Percentiles rank a stretch among this genome's conserved stretches.
phyloP scores from a whole-genome alignment of 2,113 vertebrate species.

The Limanda limanda region DNA sequence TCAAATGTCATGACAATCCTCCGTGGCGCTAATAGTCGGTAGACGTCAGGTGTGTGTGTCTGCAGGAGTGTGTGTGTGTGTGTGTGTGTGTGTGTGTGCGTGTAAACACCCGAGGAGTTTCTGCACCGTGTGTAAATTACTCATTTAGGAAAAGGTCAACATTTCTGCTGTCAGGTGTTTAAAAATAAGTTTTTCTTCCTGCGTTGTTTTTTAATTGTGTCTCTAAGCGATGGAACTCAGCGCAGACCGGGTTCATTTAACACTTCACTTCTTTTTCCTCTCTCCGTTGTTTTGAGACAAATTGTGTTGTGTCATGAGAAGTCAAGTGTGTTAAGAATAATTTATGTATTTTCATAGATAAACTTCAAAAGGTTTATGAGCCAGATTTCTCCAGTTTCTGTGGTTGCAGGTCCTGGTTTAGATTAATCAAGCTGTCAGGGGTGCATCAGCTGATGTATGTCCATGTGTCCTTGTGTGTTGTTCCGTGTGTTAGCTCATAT shows the following conservation, averaged over 20 bases:
- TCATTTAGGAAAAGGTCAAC: constrained; percentile 74
- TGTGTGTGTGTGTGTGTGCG: background rate
- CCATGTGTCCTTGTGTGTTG: background rate
- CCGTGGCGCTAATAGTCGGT: constrained; percentile 56
- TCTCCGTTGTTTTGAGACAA: too few relatives aligned
- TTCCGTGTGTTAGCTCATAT: constrained; percentile 7
- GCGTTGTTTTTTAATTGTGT: constrained; percentile 63
- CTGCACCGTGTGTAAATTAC: constrained; percentile 43
- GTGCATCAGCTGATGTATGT: constrained; percentile 14
- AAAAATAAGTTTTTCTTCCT: background rate
- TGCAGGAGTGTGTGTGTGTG: background rate
- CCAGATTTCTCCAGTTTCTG: background rate
- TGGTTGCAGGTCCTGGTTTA: background rate
- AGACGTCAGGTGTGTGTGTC: constrained; percentile 28
- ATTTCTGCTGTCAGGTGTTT: constrained; percentile 37
- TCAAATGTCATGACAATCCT: constrained; percentile 72
- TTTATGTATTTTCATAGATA: too few relatives aligned
- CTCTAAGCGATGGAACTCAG: constrained; percentile 26
- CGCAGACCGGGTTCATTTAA: constrained; percentile 29
- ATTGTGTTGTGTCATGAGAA: too few relatives aligned
- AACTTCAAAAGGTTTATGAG: too few relatives aligned
- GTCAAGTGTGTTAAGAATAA: too few relatives aligned
- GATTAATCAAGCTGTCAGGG: background rate
- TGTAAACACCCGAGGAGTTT: constrained; percentile 24
- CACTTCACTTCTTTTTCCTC: too few relatives aligned